phyloP scores from a whole-genome alignment of 2,888 invertebrate species.

The Oligia latruncula region DNA sequence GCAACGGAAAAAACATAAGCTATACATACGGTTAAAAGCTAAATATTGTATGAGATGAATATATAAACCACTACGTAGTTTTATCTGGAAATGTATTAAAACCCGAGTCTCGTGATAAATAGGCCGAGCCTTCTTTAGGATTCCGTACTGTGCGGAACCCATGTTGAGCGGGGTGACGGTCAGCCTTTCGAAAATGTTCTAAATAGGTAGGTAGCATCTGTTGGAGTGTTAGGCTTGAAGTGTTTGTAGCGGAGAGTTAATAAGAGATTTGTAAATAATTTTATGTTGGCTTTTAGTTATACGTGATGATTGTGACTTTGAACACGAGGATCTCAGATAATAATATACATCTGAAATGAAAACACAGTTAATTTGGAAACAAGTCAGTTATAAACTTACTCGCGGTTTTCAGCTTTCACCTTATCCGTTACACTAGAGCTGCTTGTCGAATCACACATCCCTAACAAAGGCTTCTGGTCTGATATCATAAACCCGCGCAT shows the following conservation, averaged over 20 bases:
- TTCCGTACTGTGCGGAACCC: conserved; percentile 55
- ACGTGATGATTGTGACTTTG: neutral
- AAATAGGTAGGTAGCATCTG: conserved; percentile 51
- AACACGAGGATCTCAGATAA: neutral
- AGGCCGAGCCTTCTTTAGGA: conserved; percentile 64
- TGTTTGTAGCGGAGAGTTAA: conserved; percentile 17
- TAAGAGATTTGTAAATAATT: neutral
- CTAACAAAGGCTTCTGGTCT: neutral
- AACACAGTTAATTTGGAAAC: neutral
- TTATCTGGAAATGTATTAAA: conserved; percentile 58
- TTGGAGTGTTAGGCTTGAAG: conserved; percentile 6
- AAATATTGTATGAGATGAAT: conserved; percentile 61
- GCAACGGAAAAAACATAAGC: conserved; percentile 32
- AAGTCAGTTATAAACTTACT: neutral
- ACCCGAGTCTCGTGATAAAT: conserved; percentile 64
- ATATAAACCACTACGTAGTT: conserved; percentile 30
- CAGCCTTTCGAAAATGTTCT: conserved; percentile 55
- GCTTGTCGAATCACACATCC: neutral
- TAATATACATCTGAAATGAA: neutral
- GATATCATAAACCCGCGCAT: neutral
- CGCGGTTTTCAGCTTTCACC: neutral
- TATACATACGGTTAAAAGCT: conserved; percentile 53
- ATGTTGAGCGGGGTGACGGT: conserved; percentile 62
- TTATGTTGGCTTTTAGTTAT: conserved; percentile 13
- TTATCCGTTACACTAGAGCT: neutral